These are phyloP conservation scores for Clusia tigrina DNA, from an alignment of 2,888 invertebrate genomes.

Conservation along the genomic window DNA sequence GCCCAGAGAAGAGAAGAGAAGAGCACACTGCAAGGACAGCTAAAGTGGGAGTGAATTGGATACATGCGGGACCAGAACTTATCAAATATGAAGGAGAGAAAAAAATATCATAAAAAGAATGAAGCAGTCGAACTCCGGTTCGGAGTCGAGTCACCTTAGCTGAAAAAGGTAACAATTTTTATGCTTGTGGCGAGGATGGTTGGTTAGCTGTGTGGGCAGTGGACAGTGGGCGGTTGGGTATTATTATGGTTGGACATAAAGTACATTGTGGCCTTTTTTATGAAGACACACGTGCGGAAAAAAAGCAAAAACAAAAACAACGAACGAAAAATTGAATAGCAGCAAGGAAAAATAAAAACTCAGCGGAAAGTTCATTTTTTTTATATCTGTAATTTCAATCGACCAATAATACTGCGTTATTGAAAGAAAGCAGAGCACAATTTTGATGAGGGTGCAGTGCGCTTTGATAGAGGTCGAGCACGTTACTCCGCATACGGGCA, in stretches of 20 bases:
- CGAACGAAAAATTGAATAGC: constrained; percentile 48
- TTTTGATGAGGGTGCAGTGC: constrained; percentile 10
- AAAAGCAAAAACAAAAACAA: constrained; percentile 44
- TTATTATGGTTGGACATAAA: constrained; percentile 18
- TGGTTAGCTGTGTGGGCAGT: constrained; percentile 37
- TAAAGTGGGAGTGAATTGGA: background rate
- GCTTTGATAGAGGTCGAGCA: no score
- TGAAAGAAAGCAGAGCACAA: constrained; percentile 44
- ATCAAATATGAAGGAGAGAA: constrained; percentile 53
- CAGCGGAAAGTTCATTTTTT: no score
- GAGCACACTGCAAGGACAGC: background rate
- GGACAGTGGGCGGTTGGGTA: constrained; percentile 9
- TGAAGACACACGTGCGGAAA: constrained; percentile 47
- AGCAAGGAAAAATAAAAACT: no score
- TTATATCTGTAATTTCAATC: no score
- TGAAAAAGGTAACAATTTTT: constrained; percentile 14
- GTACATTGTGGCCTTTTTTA: constrained; percentile 17
- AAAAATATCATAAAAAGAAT: constrained; percentile 7
- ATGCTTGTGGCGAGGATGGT: background rate
- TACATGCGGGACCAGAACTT: constrained; percentile 35
- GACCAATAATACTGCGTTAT: constrained; percentile 56
- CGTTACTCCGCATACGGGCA: no score
- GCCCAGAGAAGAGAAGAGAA: background rate
- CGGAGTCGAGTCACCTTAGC: no score
- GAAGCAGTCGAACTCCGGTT: constrained; percentile 46